phyloP scores from a whole-genome alignment of 2,797 vertebrate species.

The Botia kubotai region DNA sequence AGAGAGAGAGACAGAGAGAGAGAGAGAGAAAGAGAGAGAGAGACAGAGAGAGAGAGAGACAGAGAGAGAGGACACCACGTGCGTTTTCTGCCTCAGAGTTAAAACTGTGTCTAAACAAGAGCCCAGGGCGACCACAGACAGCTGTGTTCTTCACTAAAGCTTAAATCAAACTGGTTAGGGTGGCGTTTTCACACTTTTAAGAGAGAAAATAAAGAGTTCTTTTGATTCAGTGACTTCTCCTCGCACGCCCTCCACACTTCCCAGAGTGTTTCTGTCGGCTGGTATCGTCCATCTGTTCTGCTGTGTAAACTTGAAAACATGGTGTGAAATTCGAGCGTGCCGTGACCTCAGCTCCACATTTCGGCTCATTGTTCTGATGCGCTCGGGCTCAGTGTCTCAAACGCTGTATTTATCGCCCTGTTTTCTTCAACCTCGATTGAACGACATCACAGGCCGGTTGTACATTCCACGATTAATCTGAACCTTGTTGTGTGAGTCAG shows the following conservation, averaged over 20 bases:
- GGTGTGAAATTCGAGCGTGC: slow-evolving; percentile 33
- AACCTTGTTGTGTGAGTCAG: slow-evolving; percentile 42
- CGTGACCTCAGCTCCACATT: slow-evolving; percentile 40
- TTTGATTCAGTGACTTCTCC: slow-evolving; percentile 25
- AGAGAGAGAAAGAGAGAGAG: neutral
- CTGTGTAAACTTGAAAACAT: slow-evolving; percentile 47
- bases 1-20: neutral
- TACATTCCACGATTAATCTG: slow-evolving; percentile 40
- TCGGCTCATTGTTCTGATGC: slow-evolving; percentile 41
- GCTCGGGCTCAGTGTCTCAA: slow-evolving; percentile 43
- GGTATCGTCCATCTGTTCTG: slow-evolving; percentile 53
- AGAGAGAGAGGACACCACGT: neutral
- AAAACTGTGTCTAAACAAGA: slow-evolving; percentile 12
- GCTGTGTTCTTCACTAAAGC: slow-evolving; percentile 18
- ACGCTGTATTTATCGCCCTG: slow-evolving; percentile 35
- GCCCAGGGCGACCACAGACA: neutral
- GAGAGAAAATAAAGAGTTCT: slow-evolving; percentile 1
- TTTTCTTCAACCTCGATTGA: slow-evolving; percentile 38
- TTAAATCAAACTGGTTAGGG: slow-evolving; percentile 35
- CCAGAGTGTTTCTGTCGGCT: slow-evolving; percentile 32
- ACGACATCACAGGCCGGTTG: slow-evolving; percentile 36
- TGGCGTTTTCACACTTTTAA: slow-evolving; percentile 26
- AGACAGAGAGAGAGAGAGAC: too few species aligned
- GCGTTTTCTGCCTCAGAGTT: neutral
- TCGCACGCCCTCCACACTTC: slow-evolving; percentile 20